phyloP scores from a whole-genome alignment of 2,797 vertebrate genomes.

The Toxotes lorentzi region DNA sequence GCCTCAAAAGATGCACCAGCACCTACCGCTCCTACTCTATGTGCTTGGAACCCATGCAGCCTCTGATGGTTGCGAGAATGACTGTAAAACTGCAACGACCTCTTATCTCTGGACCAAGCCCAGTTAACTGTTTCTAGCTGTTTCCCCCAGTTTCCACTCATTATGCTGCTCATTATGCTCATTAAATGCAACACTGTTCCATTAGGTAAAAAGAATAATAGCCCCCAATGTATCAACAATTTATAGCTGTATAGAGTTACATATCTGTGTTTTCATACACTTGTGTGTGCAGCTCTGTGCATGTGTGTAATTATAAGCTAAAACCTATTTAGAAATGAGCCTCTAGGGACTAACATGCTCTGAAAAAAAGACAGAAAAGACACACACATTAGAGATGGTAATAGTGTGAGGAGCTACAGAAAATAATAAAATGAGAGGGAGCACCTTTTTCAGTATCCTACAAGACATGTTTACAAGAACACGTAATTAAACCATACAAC shows the following conservation, averaged over 20 bases:
- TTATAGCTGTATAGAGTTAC: no score
- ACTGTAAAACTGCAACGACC: no score
- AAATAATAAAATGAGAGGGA: neutral
- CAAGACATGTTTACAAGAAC: conserved; percentile 16
- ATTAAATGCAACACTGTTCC: no score
- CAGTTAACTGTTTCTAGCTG: no score
- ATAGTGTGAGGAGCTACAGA: neutral
- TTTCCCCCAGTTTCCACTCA: no score
- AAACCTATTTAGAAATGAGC: conserved; percentile 37
- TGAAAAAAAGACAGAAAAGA: neutral
- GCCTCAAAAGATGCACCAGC: no score
- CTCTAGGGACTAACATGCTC: neutral
- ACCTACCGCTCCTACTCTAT: no score
- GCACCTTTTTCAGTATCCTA: neutral
- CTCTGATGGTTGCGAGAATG: no score
- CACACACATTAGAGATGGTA: neutral
- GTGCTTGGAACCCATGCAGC: no score
- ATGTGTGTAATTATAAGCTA: conserved; percentile 37
- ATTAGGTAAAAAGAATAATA: neutral
- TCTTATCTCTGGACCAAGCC: no score
- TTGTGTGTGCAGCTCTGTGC: neutral
- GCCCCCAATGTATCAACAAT: neutral
- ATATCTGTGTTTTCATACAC: neutral
- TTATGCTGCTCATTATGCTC: no score
- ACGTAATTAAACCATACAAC: conserved; percentile 13